A percentile compares a stretch with the other conserved stretches of the same genome.
phyloP scores from a whole-genome alignment of 2,888 invertebrate species.

The Cephalotes varians region DNA sequence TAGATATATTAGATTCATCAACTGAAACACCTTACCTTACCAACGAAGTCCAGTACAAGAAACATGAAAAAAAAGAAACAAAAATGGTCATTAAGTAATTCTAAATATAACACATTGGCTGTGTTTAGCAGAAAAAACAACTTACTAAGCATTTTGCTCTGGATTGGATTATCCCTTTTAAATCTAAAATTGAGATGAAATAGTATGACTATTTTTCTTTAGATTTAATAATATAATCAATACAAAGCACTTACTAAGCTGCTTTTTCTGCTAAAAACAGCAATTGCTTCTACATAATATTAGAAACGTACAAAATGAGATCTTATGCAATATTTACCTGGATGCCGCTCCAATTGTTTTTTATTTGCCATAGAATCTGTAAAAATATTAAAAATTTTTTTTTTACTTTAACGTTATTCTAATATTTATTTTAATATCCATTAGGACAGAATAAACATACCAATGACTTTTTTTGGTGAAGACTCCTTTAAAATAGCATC shows the following conservation, averaged over 20 bases:
- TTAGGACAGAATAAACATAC: slow-evolving; percentile 41
- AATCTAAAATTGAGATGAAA: too few species aligned
- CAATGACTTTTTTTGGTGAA: slow-evolving; percentile 69
- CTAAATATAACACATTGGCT: neutral
- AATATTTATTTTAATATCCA: slow-evolving; percentile 7
- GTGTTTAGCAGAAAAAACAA: too few species aligned
- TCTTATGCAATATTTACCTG: slow-evolving; percentile 75
- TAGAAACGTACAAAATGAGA: slow-evolving; percentile 4
- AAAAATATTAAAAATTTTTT: slow-evolving; percentile 46
- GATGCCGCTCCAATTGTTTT: slow-evolving; percentile 65
- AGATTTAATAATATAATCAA: too few species aligned
- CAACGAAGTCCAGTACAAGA: slow-evolving; percentile 78
- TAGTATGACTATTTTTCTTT: too few species aligned
- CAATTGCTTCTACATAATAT: slow-evolving; percentile 2
- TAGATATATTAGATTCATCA: slow-evolving; percentile 60
- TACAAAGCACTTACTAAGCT: too few species aligned
- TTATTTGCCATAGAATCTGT: slow-evolving; percentile 66
- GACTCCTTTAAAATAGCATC: slow-evolving; percentile 90
- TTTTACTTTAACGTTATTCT: neutral
- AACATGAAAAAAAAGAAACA: slow-evolving; percentile 70
- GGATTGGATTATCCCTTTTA: too few species aligned
- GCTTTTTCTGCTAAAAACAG: too few species aligned
- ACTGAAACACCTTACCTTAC: slow-evolving; percentile 84
- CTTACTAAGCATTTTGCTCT: too few species aligned
- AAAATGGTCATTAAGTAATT: slow-evolving; percentile 70